These are phyloP conservation scores for Galemys pyrenaicus DNA, from an alignment of 2,113 vertebrate genomes.

Conservation along the genomic window DNA sequence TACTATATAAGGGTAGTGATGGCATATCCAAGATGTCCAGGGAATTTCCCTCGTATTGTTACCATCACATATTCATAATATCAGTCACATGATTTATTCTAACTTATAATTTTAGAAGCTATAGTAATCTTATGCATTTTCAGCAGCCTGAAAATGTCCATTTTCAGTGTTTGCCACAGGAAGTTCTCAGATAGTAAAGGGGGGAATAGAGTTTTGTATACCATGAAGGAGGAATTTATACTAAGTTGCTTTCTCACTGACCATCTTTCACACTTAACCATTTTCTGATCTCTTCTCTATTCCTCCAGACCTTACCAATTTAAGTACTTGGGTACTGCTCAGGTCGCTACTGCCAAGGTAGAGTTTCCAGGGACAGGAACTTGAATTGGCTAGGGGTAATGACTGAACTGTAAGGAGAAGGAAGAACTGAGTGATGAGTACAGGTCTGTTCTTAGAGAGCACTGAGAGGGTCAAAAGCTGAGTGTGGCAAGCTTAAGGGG, in stretches of 20 bases:
- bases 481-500: slow-evolving; percentile 5
- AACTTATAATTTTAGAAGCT: slow-evolving; percentile 26
- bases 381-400: background rate
- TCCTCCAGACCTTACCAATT: background rate
- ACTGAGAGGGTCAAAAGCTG: slow-evolving; percentile 3
- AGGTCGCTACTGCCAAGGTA: background rate
- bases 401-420: background rate
- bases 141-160: background rate
- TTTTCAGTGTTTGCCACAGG: background rate
- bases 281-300: background rate
- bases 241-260: background rate
- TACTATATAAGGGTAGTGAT: background rate
- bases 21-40: background rate
- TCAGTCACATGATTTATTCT: background rate
- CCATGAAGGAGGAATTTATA: background rate
- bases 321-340: background rate
- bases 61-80: background rate
- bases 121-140: background rate
- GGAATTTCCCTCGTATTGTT: background rate
- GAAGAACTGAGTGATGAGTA: background rate
- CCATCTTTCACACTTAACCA: background rate
- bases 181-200: slow-evolving; percentile 37
- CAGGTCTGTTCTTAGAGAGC: slow-evolving; percentile 19
- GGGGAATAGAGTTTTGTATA: background rate
- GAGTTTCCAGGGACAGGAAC: background rate